A percentile compares a stretch with the other conserved stretches of the same genome.
Conservation (phyloP, 2,888 invertebrate genomes). For the Encarsia formosa region DNA sequence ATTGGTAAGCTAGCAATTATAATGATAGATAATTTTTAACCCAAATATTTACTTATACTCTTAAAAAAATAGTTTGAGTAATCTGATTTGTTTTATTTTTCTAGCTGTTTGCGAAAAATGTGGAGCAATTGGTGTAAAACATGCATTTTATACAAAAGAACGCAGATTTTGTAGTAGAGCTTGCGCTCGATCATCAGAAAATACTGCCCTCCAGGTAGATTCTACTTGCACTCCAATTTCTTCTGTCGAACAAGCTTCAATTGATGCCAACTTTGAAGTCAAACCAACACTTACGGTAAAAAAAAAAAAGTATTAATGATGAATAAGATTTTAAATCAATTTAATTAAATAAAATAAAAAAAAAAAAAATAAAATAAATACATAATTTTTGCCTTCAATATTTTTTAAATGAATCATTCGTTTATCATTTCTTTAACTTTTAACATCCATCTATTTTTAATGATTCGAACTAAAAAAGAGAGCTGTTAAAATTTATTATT, state of each 20-base stretch:
- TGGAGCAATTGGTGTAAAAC: slow-evolving; percentile 79
- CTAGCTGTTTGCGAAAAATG: slow-evolving; percentile 80
- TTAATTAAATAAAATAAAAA: slow-evolving; percentile 1
- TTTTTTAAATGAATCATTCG: no score
- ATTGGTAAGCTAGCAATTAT: slow-evolving; percentile 64
- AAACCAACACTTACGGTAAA: no score
- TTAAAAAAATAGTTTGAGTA: no score
- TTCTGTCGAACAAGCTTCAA: slow-evolving; percentile 34
- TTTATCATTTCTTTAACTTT: no score
- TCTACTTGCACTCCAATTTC: slow-evolving; percentile 48
- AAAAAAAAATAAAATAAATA: background rate
- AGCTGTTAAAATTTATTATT: no score
- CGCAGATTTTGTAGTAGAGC: slow-evolving; percentile 77
- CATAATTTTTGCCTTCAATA: background rate
- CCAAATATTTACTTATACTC: background rate
- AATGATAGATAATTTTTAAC: background rate
- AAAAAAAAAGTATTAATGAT: no score
- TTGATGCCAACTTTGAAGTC: slow-evolving; percentile 33
- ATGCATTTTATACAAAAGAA: slow-evolving; percentile 80
- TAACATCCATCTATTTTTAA: no score
- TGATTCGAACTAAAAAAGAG: no score
- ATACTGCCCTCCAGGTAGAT: slow-evolving; percentile 27
- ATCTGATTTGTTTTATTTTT: no score
- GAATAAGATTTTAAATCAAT: background rate
- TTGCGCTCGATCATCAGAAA: slow-evolving; percentile 61